Evolutionary conservation across 2,888 invertebrate genomes (phyloP).

Genomic region (Diaphora mendica): DNA sequence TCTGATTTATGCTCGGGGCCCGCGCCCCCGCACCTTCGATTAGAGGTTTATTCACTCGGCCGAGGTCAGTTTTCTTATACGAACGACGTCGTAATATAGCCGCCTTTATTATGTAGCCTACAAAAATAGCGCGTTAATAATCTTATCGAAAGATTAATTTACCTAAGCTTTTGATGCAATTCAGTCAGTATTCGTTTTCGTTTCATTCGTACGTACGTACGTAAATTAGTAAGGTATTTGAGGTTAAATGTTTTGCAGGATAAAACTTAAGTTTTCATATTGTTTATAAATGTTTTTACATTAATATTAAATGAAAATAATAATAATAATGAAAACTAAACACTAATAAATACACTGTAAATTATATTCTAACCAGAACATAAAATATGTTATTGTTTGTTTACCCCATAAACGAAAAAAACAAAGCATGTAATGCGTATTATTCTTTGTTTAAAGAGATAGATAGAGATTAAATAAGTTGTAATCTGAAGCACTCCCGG

Average conservation of each 20-base stretch:
- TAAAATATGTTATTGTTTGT: no score
- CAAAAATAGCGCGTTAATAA: slow-evolving; percentile 59
- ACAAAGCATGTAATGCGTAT: no score
- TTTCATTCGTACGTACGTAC: slow-evolving; percentile 10
- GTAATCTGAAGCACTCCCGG: background rate
- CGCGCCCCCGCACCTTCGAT: slow-evolving; percentile 73
- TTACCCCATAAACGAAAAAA: no score
- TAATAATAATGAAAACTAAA: no score
- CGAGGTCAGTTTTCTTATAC: slow-evolving; percentile 83
- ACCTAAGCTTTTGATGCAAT: slow-evolving; percentile 44
- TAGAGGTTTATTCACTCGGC: slow-evolving; percentile 82
- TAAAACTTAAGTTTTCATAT: no score
- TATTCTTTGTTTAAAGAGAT: no score
- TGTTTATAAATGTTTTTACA: background rate
- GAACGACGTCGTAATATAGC: slow-evolving; percentile 64
- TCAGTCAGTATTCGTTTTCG: slow-evolving; percentile 23
- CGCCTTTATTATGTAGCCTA: slow-evolving; percentile 64
- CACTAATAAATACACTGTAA: no score
- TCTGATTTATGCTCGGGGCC: slow-evolving; percentile 81
- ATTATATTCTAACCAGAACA: background rate
- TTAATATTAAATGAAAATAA: background rate
- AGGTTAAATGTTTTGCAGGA: no score
- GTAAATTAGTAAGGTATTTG: no score
- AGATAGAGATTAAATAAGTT: no score
- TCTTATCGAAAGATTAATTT: slow-evolving; percentile 34